Evolutionary conservation across 2,888 invertebrate species (phyloP).

Genomic region (Tenthredo notha): DNA sequence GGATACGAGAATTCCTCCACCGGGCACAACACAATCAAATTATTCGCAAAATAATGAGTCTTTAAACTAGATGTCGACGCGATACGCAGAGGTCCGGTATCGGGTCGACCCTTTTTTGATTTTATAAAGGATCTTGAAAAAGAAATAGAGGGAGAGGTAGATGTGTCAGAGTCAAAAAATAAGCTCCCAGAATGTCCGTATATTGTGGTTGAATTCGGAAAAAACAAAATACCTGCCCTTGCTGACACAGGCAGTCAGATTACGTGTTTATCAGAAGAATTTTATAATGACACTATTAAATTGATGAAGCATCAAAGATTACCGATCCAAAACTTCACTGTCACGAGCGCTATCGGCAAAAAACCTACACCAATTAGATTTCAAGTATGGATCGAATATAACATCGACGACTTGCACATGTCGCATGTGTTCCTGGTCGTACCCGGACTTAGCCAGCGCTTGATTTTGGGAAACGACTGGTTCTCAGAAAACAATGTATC

Average conservation of each 20-base stretch:
- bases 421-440: constrained; percentile 55
- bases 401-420: constrained; percentile 26
- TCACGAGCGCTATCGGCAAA: constrained; percentile 54
- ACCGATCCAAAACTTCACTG: constrained; percentile 55
- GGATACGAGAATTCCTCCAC: not conserved
- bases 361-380: constrained; percentile 33
- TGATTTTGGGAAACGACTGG: constrained; percentile 61
- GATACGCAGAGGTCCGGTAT: constrained; percentile 39
- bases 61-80: constrained; percentile 37
- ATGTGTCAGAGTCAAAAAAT: not conserved
- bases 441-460: constrained; percentile 52
- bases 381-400: constrained; percentile 53
- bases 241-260: constrained; percentile 52
- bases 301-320: constrained; percentile 37
- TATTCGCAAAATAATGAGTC: not conserved
- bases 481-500: constrained; percentile 49
- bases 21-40: not conserved
- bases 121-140: constrained; percentile 52
- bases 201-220: not conserved
- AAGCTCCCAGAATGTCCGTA: not conserved
- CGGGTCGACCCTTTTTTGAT: constrained; percentile 41
- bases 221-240: not conserved
- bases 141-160: not conserved
- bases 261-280: constrained; percentile 50
- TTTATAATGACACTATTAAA: constrained; percentile 33